These are phyloP conservation scores for Lonchura striata DNA, from an alignment of 2,113 vertebrate genomes.

Conservation along the genomic window DNA sequence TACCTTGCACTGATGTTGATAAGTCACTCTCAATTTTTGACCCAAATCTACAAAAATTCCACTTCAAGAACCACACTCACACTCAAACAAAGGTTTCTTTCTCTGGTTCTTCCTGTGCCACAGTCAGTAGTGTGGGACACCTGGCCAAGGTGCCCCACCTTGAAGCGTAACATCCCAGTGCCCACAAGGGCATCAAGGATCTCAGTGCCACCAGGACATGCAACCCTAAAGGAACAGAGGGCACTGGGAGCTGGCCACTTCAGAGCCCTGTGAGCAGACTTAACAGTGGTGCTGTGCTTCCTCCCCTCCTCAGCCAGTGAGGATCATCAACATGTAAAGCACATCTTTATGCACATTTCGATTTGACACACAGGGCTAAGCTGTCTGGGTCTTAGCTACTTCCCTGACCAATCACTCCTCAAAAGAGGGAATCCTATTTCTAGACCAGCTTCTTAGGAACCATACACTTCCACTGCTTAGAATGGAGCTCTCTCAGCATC, in stretches of 20 bases:
- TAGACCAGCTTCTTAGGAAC: slow-evolving; percentile 39
- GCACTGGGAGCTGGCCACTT: not conserved
- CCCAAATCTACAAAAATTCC: not conserved
- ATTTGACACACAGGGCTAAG: slow-evolving; percentile 64
- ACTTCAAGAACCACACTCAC: not conserved
- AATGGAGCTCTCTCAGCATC: slow-evolving; percentile 44
- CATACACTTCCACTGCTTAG: slow-evolving; percentile 24
- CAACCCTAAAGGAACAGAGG: not conserved
- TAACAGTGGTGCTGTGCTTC: not conserved
- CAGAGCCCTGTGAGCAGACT: not conserved
- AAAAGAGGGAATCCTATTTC: slow-evolving; percentile 47
- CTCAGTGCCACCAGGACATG: not conserved
- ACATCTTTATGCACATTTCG: slow-evolving; percentile 32
- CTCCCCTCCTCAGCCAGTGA: not conserved
- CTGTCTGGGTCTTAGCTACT: slow-evolving; percentile 48
- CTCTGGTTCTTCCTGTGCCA: not conserved
- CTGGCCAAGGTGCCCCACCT: not conserved
- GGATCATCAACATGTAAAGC: slow-evolving; percentile 55
- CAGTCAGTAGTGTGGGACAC: not conserved
- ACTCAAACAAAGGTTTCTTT: not conserved
- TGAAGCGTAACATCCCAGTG: not conserved
- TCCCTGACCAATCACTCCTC: slow-evolving; percentile 25
- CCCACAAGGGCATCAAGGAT: not conserved
- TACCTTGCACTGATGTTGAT: not conserved
- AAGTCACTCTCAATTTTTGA: not conserved